Conservation (phyloP, 2,888 invertebrate genomes). For the Opisthograptis luteolata region DNA sequence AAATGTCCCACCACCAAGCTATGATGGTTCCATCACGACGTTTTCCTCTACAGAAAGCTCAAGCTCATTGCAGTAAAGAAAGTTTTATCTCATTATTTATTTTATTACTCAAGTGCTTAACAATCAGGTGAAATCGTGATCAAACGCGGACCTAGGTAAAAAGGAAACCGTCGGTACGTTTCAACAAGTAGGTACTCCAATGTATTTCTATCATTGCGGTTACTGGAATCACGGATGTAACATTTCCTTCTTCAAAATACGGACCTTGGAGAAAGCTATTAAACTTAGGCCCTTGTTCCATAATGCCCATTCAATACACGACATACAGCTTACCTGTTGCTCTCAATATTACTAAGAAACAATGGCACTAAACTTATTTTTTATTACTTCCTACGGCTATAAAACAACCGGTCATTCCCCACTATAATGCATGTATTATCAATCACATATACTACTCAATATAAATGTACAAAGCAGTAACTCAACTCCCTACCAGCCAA, state of each 20-base stretch:
- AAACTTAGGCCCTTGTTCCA: slow-evolving; percentile 13
- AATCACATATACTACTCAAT: slow-evolving; percentile 39
- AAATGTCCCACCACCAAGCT: too few relatives aligned
- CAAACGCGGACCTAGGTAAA: too few relatives aligned
- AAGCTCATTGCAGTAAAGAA: too few relatives aligned
- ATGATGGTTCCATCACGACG: too few relatives aligned
- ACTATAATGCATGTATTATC: slow-evolving; percentile 52
- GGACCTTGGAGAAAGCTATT: slow-evolving; percentile 11
- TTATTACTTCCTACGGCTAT: slow-evolving; percentile 50
- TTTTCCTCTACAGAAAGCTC: too few relatives aligned
- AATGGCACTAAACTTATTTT: slow-evolving; percentile 47
- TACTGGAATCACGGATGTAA: too few relatives aligned
- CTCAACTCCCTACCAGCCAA: background rate
- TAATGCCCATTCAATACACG: slow-evolving; percentile 6
- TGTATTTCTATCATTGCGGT: too few relatives aligned
- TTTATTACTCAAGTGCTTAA: too few relatives aligned
- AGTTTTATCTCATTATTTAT: too few relatives aligned
- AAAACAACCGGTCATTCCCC: slow-evolving; percentile 48
- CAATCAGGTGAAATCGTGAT: too few relatives aligned
- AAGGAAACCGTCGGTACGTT: too few relatives aligned
- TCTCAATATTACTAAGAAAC: slow-evolving; percentile 35
- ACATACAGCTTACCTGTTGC: slow-evolving; percentile 18
- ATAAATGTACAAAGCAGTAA: background rate
- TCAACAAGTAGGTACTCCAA: too few relatives aligned
- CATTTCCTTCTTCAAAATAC: background rate